Evolutionary conservation across 2,797 vertebrate species (phyloP), one percentile per base, ranked within the genome.

Genomic region (Hydrolagus colliei): DNA sequence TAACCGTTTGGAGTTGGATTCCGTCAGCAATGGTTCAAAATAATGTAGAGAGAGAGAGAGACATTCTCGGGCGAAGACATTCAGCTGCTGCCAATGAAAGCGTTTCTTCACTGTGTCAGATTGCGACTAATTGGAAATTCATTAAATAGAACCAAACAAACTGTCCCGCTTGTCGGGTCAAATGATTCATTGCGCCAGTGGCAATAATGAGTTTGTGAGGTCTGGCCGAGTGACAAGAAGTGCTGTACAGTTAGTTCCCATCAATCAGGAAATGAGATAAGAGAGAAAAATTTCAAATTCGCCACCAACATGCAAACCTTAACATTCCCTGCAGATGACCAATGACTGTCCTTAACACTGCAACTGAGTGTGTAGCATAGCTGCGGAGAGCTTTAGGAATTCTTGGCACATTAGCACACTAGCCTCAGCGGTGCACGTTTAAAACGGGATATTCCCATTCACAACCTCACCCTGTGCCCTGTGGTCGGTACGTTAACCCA

Each of bases 251-350:
- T 72, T 62, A 88, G 88, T 91, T 92, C 90, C 90, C 90, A 93
- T 93, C 91, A 89, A 92, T 93, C 91, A 93, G 92, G 92, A 92
- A 91, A 91, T 87, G 88, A 93, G 93, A 94, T 95, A 94, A 94
- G 93, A 89, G 90, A 86, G 82, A 90, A 88, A 91, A 91, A 93
- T 95, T 92, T 93, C 93, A 93, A 94, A 93, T 93, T 5, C 87
- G 87, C 90, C 89, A 92, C 93, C 92, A 93, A 90, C 90, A 90
- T 88, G 89, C 90, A 88, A 86, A 90, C 88, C 90, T 93, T 90
- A 92, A 86, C 91, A 86, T 88, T 86, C 61, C 85, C 76, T 87
- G 87, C 88, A 90, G 91, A 91, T 87, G 78, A 18, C 86, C 75
- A 86, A 35, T 62, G 71, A 41, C 72, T 86, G 72, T 65, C 20